phyloP scores from a whole-genome alignment of 2,797 vertebrate species.

The Bradypus variegatus region DNA sequence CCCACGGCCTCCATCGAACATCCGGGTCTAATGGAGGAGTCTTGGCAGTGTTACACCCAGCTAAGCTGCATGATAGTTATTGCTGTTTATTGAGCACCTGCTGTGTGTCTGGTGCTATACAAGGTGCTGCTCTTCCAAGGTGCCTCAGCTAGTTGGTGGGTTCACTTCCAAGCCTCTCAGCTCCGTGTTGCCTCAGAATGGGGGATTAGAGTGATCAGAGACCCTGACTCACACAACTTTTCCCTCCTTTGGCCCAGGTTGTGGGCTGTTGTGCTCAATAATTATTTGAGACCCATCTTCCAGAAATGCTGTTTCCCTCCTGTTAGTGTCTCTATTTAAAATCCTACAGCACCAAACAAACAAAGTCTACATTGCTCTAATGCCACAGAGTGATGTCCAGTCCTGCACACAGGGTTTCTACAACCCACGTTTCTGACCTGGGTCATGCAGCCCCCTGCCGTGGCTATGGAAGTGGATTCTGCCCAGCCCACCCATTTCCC shows the following conservation, averaged over 20 bases:
- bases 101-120: background rate
- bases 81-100: background rate
- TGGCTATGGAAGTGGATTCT: background rate
- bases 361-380: background rate
- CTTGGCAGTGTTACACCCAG: background rate
- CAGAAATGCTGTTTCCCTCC: background rate
- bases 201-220: background rate
- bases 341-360: background rate
- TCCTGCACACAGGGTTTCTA: background rate
- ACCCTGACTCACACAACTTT: background rate
- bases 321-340: background rate
- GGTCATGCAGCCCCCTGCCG: background rate
- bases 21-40: background rate
- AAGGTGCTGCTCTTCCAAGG: background rate
- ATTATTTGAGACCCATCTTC: background rate
- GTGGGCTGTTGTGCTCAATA: background rate
- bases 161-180: background rate
- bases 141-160: background rate
- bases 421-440: background rate
- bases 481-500: too few relatives aligned
- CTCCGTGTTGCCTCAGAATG: fast-evolving
- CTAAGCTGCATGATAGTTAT: background rate
- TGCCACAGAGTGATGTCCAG: background rate
- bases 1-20: background rate
- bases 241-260: background rate